Conservation (phyloP, 2,888 invertebrate genomes). For the Perdita meconis region DNA sequence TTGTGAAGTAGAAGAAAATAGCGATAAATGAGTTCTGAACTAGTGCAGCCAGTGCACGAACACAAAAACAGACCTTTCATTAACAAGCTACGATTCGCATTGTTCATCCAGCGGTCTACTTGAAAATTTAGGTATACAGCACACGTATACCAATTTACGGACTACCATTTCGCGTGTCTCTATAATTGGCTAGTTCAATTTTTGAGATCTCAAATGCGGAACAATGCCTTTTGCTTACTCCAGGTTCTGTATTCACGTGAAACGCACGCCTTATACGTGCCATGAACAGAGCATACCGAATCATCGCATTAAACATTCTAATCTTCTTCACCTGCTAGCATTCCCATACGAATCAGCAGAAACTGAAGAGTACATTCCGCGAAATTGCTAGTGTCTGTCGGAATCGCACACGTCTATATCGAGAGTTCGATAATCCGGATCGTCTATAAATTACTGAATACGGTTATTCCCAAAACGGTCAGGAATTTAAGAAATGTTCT, state of each 20-base stretch:
- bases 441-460: too few species aligned
- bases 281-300: slow-evolving; percentile 23
- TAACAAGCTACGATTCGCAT: not conserved
- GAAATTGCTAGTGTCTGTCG: slow-evolving; percentile 10
- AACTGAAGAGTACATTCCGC: not conserved
- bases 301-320: slow-evolving; percentile 34
- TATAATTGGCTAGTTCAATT: slow-evolving; percentile 38
- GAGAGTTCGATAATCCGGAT: too few species aligned
- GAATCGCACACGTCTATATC: too few species aligned
- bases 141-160: slow-evolving; percentile 11
- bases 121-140: not conserved
- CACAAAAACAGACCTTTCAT: not conserved
- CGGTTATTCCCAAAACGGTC: too few species aligned
- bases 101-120: not conserved
- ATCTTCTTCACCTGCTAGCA: slow-evolving; percentile 24
- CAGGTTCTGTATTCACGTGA: slow-evolving; percentile 39
- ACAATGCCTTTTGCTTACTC: slow-evolving; percentile 5
- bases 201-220: not conserved
- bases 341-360: slow-evolving; percentile 7
- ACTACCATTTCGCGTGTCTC: slow-evolving; percentile 13
- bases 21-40: too few species aligned
- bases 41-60: too few species aligned
- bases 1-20: too few species aligned
- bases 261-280: slow-evolving; percentile 10
- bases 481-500: too few species aligned